These are phyloP conservation scores for Nerophis lumbriciformis DNA, from an alignment of 2,113 vertebrate genomes.

Conservation along the genomic window DNA sequence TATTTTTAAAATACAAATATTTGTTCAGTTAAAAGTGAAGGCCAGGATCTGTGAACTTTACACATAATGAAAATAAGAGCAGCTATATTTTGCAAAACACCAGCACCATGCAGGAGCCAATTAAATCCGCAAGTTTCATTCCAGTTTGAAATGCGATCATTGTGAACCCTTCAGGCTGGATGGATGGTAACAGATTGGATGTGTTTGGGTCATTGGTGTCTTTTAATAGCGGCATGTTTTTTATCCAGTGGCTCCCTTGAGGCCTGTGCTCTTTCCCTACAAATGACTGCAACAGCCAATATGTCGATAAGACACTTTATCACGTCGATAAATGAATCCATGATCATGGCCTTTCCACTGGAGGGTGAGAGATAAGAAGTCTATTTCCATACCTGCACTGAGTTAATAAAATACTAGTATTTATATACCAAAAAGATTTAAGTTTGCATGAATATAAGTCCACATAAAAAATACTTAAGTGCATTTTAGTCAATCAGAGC, in stretches of 20 bases:
- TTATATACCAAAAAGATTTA: too few species aligned
- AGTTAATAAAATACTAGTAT: too few species aligned
- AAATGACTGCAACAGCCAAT: constrained; percentile 16
- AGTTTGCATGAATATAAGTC: too few species aligned
- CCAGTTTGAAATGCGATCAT: background rate
- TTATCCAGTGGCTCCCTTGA: constrained; percentile 21
- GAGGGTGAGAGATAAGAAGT: constrained; percentile 4
- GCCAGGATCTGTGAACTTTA: too few species aligned
- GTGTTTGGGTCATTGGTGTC: constrained; percentile 27
- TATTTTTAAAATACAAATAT: too few species aligned
- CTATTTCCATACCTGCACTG: too few species aligned
- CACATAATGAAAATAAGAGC: too few species aligned
- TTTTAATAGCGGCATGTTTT: constrained; percentile 20
- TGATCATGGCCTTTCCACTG: constrained; percentile 4
- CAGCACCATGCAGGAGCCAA: too few species aligned
- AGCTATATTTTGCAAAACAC: too few species aligned
- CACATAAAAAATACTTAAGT: too few species aligned
- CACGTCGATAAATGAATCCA: constrained; percentile 30
- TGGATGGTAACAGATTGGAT: constrained; percentile 25
- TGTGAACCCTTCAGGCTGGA: constrained; percentile 10
- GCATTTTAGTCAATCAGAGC: too few species aligned
- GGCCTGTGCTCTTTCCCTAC: constrained; percentile 9
- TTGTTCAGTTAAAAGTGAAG: too few species aligned
- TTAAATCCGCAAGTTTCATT: background rate
- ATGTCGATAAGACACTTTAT: constrained; percentile 36